These are phyloP conservation scores for Dilophus febrilis DNA, from an alignment of 2,888 invertebrate genomes.

Conservation along the genomic window DNA sequence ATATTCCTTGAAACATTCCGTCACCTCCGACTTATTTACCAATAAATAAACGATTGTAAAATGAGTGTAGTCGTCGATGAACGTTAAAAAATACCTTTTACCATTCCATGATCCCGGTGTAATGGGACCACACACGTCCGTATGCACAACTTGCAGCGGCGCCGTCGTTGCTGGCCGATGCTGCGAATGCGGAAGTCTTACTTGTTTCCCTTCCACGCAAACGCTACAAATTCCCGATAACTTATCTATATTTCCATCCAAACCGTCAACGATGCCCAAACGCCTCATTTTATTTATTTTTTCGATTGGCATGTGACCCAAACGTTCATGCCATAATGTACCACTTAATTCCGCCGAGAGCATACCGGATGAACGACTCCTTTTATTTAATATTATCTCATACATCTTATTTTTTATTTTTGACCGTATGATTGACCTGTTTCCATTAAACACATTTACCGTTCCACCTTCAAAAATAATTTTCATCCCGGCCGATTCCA, in stretches of 20 bases:
- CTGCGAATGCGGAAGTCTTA: background rate
- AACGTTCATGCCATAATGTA: no score
- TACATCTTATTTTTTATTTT: no score
- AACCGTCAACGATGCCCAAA: background rate
- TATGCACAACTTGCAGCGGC: conserved; percentile 1
- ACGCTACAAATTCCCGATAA: conserved; percentile 1
- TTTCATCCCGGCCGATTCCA: no score
- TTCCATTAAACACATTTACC: no score
- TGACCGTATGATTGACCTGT: no score
- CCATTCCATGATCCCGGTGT: background rate
- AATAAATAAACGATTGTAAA: conserved; percentile 1
- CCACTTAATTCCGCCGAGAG: no score
- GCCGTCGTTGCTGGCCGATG: background rate
- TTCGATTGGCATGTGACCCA: no score
- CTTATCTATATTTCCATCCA: background rate
- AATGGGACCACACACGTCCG: conserved; percentile 1
- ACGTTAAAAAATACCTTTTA: background rate
- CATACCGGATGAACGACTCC: no score
- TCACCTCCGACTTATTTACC: background rate
- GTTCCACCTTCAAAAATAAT: no score
- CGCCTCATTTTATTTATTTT: background rate
- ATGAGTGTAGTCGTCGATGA: no score
- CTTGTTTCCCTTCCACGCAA: conserved; percentile 2
- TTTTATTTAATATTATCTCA: no score
- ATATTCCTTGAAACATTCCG: background rate